A percentile compares a stretch with the other conserved stretches of the same genome.
These are phyloP conservation scores for Poicephalus gulielmi DNA, from an alignment of 2,113 vertebrate species.

Conservation along the genomic window DNA sequence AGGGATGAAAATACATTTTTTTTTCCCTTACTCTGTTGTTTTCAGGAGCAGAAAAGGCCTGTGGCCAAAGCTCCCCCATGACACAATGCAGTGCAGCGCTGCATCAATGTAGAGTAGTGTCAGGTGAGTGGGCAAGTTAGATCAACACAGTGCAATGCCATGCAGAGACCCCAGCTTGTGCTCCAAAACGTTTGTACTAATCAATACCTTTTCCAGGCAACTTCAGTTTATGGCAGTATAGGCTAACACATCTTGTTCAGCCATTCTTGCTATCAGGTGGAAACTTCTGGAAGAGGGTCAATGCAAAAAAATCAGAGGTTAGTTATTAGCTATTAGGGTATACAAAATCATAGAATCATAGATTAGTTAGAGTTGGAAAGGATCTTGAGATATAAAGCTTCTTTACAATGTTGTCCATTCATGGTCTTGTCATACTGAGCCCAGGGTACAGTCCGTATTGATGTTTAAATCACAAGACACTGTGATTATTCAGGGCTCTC, in stretches of 20 bases:
- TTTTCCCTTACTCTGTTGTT: background rate
- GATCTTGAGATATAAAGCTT: background rate
- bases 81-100: fast-evolving
- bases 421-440: background rate
- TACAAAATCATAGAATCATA: background rate
- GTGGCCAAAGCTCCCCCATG: background rate
- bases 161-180: background rate
- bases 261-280: background rate
- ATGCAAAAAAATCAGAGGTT: background rate
- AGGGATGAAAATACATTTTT: background rate
- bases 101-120: background rate
- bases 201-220: background rate
- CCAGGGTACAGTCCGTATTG: background rate
- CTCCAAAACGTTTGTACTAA: background rate
- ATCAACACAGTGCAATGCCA: fast-evolving
- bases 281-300: background rate
- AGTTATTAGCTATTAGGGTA: background rate
- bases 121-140: background rate
- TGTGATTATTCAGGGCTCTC: background rate
- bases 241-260: background rate
- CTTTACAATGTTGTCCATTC: background rate
- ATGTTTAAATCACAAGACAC: background rate
- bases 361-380: too few species aligned
- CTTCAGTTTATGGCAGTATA: background rate
- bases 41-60: background rate